Evolutionary conservation across 1,140 invertebrate species (phyloP), one percentile per base, ranked within the genome.

Genomic region (Tigriopus japonicus): DNA sequence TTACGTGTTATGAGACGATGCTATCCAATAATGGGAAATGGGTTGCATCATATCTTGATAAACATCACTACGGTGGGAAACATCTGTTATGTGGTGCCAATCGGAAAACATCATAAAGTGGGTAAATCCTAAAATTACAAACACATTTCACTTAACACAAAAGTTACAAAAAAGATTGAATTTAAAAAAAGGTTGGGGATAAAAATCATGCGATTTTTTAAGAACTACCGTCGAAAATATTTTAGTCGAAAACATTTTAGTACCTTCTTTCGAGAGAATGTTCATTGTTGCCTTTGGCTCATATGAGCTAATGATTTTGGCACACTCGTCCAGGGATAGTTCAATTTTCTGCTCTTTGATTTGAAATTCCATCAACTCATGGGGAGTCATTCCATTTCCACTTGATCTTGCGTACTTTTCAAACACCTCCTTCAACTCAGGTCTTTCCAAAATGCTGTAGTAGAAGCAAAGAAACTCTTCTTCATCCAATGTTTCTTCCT

Each of bases 1-100:
- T 35, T 49, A 58, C 75, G 80, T 81, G 66, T 83, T 82, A 67
- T 82, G 78, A 15, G 80, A 82, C 10, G 79, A 76, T 9, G 78
- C 59, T 45, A 83, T 80, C 66, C 75, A 83, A 66, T 83, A 83
- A 67, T 81, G 74, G 45, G 71, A 68, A 23, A 83, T 67, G 5
- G 81, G 81, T 56, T 75, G 73, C 14, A 64, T 72, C 80, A 82
- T 82, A 65, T 82, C 78, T 64, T 81, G 77, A 65, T 74, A 75
- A 13, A 80, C 72, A 17, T 40, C 42, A 35, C 9, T 66, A 42
- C 64, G 62, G 56, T 74, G 69, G 24, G 67, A 58, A 14, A 58
- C 43, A 56, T 72, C 69, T 62, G 73, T 73, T 19, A 76, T 64
- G 58, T 75, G 15, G 35, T 62, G 55, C 13, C 17, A 42, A 17